These are phyloP conservation scores for Pseudorhombus dupliciocellatus DNA, from an alignment of 2,113 vertebrate genomes.

Conservation along the genomic window DNA sequence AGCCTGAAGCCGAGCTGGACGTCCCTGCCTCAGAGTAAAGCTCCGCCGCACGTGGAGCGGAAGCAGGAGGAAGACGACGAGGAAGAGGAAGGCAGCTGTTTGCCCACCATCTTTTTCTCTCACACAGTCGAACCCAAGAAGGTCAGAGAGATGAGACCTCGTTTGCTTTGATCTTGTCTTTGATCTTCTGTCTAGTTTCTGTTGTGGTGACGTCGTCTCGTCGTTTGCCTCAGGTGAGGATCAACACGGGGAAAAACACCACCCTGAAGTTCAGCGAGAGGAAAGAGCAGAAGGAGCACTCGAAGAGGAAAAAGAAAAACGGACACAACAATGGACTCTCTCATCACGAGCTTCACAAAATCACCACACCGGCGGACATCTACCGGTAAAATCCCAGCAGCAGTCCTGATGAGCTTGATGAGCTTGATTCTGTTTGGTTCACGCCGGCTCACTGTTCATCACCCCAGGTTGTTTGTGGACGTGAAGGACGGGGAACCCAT, in stretches of 20 bases:
- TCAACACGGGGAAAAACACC: conserved; percentile 98
- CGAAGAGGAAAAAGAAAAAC: conserved; percentile 92
- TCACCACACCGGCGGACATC: conserved; percentile 91
- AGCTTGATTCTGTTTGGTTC: no score
- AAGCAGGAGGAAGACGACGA: conserved; percentile 68
- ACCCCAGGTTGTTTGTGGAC: conserved; percentile 92
- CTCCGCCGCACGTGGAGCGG: conserved; percentile 22
- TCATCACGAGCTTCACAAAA: conserved; percentile 85
- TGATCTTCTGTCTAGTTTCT: not conserved
- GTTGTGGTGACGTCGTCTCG: not conserved
- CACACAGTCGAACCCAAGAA: conserved; percentile 96
- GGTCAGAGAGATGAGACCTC: conserved; percentile 67
- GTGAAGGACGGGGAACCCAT: conserved; percentile 92
- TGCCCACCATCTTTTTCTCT: conserved; percentile 95
- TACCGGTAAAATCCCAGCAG: conserved; percentile 84
- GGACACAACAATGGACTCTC: conserved; percentile 83
- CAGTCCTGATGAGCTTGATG: no score
- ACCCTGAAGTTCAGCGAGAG: conserved; percentile 95
- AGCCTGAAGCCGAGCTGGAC: conserved; percentile 58
- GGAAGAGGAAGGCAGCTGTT: conserved; percentile 73
- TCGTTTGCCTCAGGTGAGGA: conserved; percentile 86
- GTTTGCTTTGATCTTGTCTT: not conserved
- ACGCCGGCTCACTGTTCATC: not conserved
- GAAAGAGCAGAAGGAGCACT: conserved; percentile 89
- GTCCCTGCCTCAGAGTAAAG: conserved; percentile 23